Percentiles rank a stretch among this genome's conserved stretches.
Evolutionary conservation across 1,140 invertebrate genomes (phyloP).

Genomic region (Aphaenogaster rudis): DNA sequence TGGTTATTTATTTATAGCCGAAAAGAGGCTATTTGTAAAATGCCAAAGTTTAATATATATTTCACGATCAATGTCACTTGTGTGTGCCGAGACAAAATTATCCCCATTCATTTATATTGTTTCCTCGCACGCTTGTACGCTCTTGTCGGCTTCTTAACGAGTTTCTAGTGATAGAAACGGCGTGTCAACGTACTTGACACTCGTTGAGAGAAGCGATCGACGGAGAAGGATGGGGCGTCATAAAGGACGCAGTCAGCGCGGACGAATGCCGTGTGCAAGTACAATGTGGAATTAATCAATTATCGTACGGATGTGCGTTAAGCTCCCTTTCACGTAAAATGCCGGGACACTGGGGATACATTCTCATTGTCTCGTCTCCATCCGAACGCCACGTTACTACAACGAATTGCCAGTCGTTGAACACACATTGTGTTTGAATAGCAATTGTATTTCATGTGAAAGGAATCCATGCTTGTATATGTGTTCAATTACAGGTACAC

Average conservation of each 20-base stretch:
- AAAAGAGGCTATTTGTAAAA: background rate
- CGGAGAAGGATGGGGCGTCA: background rate
- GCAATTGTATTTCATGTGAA: conserved; percentile 4
- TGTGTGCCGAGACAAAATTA: background rate
- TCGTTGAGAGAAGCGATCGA: conserved; percentile 1
- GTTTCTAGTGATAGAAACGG: background rate
- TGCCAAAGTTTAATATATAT: background rate
- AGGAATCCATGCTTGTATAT: background rate
- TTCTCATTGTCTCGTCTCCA: background rate
- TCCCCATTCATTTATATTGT: conserved; percentile 8
- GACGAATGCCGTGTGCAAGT: conserved; percentile 5
- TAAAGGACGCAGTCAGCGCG: background rate
- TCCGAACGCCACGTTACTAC: background rate
- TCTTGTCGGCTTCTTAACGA: background rate
- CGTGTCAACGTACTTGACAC: conserved; percentile 16
- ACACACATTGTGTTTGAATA: background rate
- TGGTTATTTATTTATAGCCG: too few relatives aligned
- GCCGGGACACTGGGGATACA: background rate
- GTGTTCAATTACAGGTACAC: background rate
- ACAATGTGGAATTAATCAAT: conserved; percentile 22
- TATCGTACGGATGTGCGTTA: conserved; percentile 15
- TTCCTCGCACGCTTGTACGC: background rate
- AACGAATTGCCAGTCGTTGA: background rate
- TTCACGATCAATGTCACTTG: background rate
- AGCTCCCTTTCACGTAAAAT: background rate